These are phyloP conservation scores for Spongilla lacustris DNA, from an alignment of 37 sponge, comb jelly and placozoan species.

Conservation along the genomic window DNA sequence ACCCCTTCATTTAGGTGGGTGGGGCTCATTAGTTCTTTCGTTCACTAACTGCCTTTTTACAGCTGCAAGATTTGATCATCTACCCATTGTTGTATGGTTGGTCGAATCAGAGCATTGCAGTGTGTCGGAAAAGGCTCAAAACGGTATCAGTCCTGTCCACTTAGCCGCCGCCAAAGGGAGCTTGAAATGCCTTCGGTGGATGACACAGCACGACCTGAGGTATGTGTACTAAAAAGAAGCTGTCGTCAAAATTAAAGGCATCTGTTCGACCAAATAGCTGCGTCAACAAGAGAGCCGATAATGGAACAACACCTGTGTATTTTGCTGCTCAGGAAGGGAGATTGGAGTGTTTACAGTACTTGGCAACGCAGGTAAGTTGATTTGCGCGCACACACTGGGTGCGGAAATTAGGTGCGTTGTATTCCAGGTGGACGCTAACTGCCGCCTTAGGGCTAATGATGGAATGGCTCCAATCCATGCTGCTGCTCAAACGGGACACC, in stretches of 20 bases:
- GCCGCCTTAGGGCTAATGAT: conserved; percentile 61
- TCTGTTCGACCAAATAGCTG: not conserved
- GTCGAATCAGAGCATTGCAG: conserved; percentile 45
- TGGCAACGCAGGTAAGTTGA: conserved; percentile 52
- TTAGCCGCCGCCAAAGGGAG: conserved; percentile 83
- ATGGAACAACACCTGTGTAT: conserved; percentile 73
- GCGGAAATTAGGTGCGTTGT: not conserved
- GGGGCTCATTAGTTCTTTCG: conserved; percentile 2
- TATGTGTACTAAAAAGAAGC: not conserved
- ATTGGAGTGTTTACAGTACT: conserved; percentile 55
- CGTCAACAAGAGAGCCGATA: conserved; percentile 68
- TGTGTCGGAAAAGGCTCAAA: conserved; percentile 60
- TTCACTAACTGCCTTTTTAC: too few species aligned
- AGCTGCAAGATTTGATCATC: conserved; percentile 66
- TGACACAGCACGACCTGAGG: conserved; percentile 41
- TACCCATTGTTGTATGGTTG: conserved; percentile 54
- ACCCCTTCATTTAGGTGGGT: conserved; percentile 59
- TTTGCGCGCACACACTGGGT: not conserved
- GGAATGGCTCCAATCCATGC: conserved; percentile 85
- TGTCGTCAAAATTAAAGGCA: not conserved
- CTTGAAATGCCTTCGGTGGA: conserved; percentile 57
- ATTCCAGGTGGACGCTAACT: conserved; percentile 50
- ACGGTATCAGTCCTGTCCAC: conserved; percentile 77
- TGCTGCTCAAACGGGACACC: conserved; percentile 78
- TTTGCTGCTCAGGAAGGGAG: conserved; percentile 80